Percentiles rank a stretch among this genome's conserved stretches.
These are phyloP conservation scores for Vespertilio murinus DNA, from an alignment of 2,797 vertebrate genomes.

Conservation along the genomic window DNA sequence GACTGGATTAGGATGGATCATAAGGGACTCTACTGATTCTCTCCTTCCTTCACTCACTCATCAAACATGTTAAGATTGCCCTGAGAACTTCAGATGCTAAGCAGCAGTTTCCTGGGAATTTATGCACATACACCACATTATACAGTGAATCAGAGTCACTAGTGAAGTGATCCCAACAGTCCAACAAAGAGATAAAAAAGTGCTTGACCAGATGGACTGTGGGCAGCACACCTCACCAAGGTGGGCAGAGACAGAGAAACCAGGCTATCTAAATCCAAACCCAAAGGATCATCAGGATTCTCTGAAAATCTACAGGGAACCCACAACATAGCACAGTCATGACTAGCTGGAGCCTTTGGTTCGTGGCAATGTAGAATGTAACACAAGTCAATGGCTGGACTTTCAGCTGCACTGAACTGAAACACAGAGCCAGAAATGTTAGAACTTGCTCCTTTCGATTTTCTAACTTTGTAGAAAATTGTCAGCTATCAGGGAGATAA, in stretches of 20 bases:
- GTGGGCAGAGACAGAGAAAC: not conserved
- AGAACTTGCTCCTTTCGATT: no score
- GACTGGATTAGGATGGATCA: fast-evolving
- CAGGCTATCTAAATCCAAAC: fast-evolving
- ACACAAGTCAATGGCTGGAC: fast-evolving
- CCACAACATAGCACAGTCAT: fast-evolving
- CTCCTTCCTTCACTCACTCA: not conserved
- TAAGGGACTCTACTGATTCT: fast-evolving
- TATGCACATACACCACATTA: no score
- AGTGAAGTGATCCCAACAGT: not conserved
- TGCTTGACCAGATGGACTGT: fast-evolving
- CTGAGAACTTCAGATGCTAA: not conserved
- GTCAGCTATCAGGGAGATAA: not conserved
- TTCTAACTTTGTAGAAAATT: not conserved
- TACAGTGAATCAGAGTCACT: fast-evolving
- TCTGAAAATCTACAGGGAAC: fast-evolving
- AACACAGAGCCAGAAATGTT: not conserved
- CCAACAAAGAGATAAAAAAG: not conserved
- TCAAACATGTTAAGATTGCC: not conserved
- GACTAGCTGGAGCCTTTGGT: fast-evolving
- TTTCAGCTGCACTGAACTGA: not conserved
- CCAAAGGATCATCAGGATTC: fast-evolving
- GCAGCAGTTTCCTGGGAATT: no score
- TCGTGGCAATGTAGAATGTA: fast-evolving
- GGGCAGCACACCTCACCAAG: not conserved